Conservation (phyloP, 2,113 vertebrate genomes). For the Lepus timidus region DNA sequence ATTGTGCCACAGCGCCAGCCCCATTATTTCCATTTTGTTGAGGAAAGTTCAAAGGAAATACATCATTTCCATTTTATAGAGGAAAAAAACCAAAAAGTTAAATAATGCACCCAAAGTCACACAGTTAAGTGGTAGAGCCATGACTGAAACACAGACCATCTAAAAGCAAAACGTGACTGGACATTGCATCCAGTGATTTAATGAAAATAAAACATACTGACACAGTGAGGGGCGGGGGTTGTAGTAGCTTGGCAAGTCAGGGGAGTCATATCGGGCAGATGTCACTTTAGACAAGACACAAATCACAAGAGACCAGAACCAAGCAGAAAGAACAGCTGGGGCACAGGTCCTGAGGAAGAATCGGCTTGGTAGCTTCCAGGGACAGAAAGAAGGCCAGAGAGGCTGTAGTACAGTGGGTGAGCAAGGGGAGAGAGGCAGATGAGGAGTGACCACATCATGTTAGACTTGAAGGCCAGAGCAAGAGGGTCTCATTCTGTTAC, state of each 20-base stretch:
- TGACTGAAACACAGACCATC: neutral
- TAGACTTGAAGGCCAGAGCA: neutral
- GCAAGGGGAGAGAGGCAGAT: neutral
- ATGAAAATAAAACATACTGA: neutral
- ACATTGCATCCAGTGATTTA: neutral
- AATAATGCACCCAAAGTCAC: neutral
- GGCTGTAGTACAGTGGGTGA: rapidly evolving
- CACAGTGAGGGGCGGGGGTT: too few species aligned
- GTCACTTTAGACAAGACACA: neutral
- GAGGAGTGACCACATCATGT: neutral
- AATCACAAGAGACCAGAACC: neutral
- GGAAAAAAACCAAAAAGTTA: slow-evolving; percentile 16
- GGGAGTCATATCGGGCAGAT: neutral
- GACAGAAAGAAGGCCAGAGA: neutral
- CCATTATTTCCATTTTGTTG: neutral
- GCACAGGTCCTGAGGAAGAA: neutral
- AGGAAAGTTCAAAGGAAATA: too few species aligned
- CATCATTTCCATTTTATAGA: neutral
- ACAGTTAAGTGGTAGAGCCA: neutral
- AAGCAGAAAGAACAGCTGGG: neutral
- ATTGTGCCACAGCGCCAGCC: too few species aligned
- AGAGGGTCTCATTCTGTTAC: neutral
- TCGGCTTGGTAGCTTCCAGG: neutral
- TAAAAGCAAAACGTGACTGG: neutral
- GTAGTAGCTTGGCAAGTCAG: too few species aligned